These are phyloP conservation scores for Pseudococcus viburni DNA, from an alignment of 2,888 invertebrate genomes.

Conservation along the genomic window DNA sequence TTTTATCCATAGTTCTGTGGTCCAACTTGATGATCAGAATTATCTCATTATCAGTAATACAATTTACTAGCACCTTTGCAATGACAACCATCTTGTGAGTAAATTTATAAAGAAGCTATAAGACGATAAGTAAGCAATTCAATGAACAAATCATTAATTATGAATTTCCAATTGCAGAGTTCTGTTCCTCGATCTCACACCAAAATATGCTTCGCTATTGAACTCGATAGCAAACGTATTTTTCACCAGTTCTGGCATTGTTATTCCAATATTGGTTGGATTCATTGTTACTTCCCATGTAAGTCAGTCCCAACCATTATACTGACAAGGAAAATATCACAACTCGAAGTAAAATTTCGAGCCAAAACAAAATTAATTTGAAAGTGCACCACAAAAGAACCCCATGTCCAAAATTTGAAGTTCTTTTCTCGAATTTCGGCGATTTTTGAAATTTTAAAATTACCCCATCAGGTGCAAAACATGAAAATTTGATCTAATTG, in stretches of 20 bases:
- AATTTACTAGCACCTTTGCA: not conserved
- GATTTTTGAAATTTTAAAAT: no score
- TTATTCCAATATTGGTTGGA: not conserved
- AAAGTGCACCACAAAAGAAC: no score
- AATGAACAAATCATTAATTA: not conserved
- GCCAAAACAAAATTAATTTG: no score
- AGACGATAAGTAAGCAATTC: not conserved
- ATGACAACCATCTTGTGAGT: not conserved
- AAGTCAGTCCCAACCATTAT: not conserved
- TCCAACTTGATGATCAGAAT: no score
- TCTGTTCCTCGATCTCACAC: not conserved
- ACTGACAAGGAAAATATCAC: no score
- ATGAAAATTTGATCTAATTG: no score
- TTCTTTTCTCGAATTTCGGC: no score
- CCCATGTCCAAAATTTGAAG: no score
- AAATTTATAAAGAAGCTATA: not conserved
- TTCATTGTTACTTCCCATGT: not conserved
- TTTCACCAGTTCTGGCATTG: not conserved
- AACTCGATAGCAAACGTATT: not conserved
- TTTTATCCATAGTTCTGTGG: no score
- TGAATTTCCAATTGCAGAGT: not conserved
- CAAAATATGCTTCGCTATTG: not conserved
- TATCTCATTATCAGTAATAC: not conserved
- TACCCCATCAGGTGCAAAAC: no score
- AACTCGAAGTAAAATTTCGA: no score